phyloP scores from a whole-genome alignment of 2,113 vertebrate species.

The Columba janthina region DNA sequence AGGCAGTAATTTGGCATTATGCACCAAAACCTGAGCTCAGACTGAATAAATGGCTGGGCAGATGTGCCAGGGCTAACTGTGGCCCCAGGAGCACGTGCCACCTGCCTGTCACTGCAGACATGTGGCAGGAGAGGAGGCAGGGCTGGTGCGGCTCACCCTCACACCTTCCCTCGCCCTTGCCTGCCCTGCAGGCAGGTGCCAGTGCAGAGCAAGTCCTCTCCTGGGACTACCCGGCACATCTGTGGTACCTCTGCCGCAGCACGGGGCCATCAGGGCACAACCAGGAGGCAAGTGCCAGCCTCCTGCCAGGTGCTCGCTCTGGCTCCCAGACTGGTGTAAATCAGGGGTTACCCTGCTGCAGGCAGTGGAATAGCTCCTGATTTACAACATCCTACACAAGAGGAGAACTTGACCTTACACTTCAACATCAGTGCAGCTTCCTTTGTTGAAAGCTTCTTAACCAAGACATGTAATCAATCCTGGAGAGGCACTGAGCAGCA shows the following conservation, averaged over 20 bases:
- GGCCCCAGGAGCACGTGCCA: rapidly evolving
- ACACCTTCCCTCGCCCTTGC: background rate
- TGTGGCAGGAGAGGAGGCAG: background rate
- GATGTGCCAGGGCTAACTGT: background rate
- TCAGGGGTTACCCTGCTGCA: conserved; percentile 29
- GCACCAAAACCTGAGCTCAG: background rate
- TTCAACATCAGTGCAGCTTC: conserved; percentile 37
- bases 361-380: conserved; percentile 7
- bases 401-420: conserved; percentile 63
- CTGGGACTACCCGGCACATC: background rate
- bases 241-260: rapidly evolving
- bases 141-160: background rate
- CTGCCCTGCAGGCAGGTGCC: background rate
- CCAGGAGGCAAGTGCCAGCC: background rate
- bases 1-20: background rate
- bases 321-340: background rate
- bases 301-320: background rate
- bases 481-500: background rate
- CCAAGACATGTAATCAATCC: conserved; percentile 51
- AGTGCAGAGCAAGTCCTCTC: rapidly evolving
- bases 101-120: background rate
- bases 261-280: background rate
- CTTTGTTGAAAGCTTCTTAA: conserved; percentile 56
- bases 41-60: background rate
- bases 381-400: conserved; percentile 56